Evolutionary conservation across 30 jellyfish, hydroid and myxozoan genomes (phyloP), one percentile per base, ranked within the genome.

Genomic region (Cassiopea andromeda): DNA sequence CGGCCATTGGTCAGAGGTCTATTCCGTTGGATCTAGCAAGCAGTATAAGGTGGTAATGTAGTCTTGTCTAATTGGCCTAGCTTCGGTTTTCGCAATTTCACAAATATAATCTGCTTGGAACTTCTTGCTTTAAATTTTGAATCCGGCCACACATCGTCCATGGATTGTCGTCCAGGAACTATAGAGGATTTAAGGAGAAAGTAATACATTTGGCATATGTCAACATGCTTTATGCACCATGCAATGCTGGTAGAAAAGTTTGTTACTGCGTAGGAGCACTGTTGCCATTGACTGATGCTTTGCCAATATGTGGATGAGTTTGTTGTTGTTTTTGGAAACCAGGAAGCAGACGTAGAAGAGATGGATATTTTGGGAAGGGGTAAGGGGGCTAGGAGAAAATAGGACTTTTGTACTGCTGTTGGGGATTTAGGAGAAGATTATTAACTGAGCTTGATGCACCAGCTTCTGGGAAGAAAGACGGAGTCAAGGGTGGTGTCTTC

Each of bases 11-110:
- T 75, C 92, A 81, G 46, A 44, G 96, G 50, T 82, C 88, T 75
- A 60, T 89, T 64, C 91, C 96, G 16, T 9, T 93, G 85, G 98
- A 93, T 78, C 43, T 93, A 69, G 98, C 98, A 44, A 93, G 93
- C 91, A 93, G 98, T 80, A 77, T 93, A 48, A 73, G 98, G 48
- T 93, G 98, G 98, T 93, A 90, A 92, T 47, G 92, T 76, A 77
- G 17, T 46, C 50, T 69, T 74, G 73, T 48, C 27, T 61, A 82
- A 48, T 17, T 64, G 15, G 19, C 15, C 64, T 54, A 54, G 12
- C 64, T 6, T 54, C 10, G 64, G 64, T 54, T 54, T 54, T 54
- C 64, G 12, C 12, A 54, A 54, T 54, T 54, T 54, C 12, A 3
- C 75, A 66, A 66, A 66, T 66, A 19, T 66, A 14, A 5, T 66